phyloP scores from a whole-genome alignment of 1,140 invertebrate species.

The Megalonaias nervosa region DNA sequence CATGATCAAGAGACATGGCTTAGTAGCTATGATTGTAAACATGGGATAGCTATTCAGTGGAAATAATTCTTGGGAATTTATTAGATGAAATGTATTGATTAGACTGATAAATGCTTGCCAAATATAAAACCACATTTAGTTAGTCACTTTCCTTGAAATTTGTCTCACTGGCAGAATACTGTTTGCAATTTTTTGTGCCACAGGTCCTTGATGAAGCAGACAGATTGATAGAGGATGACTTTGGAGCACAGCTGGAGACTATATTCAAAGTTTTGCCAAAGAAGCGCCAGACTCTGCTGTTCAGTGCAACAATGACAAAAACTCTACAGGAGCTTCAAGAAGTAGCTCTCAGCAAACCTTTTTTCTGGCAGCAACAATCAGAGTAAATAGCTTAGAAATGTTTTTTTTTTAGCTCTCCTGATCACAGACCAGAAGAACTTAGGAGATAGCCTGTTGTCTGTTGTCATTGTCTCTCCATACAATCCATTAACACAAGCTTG shows the following conservation, averaged over 20 bases:
- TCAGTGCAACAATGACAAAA: conserved; percentile 71
- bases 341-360: conserved; percentile 65
- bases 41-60: too few species aligned
- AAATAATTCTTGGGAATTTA: too few species aligned
- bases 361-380: conserved; percentile 65
- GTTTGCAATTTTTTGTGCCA: neutral
- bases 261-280: conserved; percentile 68
- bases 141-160: too few species aligned
- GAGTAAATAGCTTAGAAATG: conserved; percentile 44
- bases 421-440: neutral
- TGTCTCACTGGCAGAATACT: neutral
- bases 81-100: too few species aligned
- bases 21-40: too few species aligned
- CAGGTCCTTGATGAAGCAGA: conserved; percentile 73
- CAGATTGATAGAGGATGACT: conserved; percentile 71
- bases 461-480: conserved; percentile 4
- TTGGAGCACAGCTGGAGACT: conserved; percentile 69
- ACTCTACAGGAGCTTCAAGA: conserved; percentile 63
- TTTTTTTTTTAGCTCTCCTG: conserved; percentile 12
- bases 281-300: conserved; percentile 71
- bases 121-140: neutral
- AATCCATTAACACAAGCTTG: neutral
- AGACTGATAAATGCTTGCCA: neutral
- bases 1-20: too few species aligned
- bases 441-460: neutral